These are phyloP conservation scores for Myopa tessellatipennis DNA, from an alignment of 2,888 invertebrate genomes.

Conservation along the genomic window DNA sequence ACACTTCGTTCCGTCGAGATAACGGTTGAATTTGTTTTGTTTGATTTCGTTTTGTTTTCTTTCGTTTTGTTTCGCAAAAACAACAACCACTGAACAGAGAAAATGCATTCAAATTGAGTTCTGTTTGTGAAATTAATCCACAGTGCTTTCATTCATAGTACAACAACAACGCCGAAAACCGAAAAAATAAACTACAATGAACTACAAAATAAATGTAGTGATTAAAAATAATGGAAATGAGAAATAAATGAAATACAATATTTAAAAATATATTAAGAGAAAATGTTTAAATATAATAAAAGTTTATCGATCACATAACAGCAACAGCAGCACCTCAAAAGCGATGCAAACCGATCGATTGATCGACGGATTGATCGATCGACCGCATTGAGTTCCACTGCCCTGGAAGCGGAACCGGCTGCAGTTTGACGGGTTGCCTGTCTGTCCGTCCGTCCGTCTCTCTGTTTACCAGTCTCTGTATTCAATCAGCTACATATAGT, in stretches of 20 bases:
- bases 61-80: no score
- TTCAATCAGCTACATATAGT: no score
- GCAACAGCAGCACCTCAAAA: slow-evolving; percentile 5
- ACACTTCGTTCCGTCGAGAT: neutral
- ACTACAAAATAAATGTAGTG: neutral
- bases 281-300: neutral
- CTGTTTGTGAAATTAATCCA: no score
- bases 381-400: slow-evolving; percentile 18
- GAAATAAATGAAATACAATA: slow-evolving; percentile 12
- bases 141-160: no score
- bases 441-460: no score
- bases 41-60: no score
- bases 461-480: no score
- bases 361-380: slow-evolving; percentile 22
- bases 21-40: no score
- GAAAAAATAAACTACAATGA: neutral
- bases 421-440: neutral
- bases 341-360: slow-evolving; percentile 3
- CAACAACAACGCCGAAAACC: no score
- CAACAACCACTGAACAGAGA: no score
- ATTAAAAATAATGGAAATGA: neutral
- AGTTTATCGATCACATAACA: slow-evolving; percentile 34
- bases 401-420: slow-evolving; percentile 22
- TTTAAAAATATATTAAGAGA: neutral
- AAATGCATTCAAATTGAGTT: no score